Base-by-base conservation (phyloP, 1,140 invertebrate species). In the Pogonomyrmex barbatus region DNA sequence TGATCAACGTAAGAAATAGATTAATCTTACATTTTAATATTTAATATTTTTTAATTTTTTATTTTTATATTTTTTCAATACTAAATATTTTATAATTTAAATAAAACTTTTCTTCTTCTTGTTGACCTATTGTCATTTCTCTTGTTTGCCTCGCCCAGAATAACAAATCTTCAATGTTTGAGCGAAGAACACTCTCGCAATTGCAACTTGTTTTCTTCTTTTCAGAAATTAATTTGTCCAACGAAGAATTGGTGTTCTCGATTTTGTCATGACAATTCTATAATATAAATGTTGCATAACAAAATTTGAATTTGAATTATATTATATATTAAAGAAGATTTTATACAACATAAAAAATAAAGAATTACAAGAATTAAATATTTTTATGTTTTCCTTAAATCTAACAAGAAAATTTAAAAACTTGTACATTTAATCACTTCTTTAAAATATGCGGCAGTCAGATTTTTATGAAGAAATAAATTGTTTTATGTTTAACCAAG, bases 111-210 rank as follows among this genome's bases (percentile, higher is more conserved):
- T 24, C 17, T 65, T 0, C 42, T 67, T 45, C 10, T 24, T 24
- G 0, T 12, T 52, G 2, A 93, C 93, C 90, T 70, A 73, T 93
- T 0, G 88, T 81, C 92, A 93, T 94, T 68, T 83, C 73, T 63
- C 70, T 92, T 3, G 42, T 17, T 4, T 89, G 60, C 30, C 68
- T 78, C 68, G 92, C 87, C 93, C 93, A 93, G 0, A 73, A 65
- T 5, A 93, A 56, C 5, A 93, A 12, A 0, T 81, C 56, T 2
- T 0, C 63, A 2, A 93, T 71, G 42, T 88, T 92, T 0, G 87
- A 65, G 39, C 70, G 67, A 9, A 93, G 47, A 2, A 71, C 70
- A 52, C 54, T 79, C 2, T 92, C 87, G 47, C 93, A 93, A 33
- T 91, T 71, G 54, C 88, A 92, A 6, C 87, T 36, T 30, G 54